Evolutionary conservation across 2,797 vertebrate species (phyloP).

Genomic region (Mallotus villosus): DNA sequence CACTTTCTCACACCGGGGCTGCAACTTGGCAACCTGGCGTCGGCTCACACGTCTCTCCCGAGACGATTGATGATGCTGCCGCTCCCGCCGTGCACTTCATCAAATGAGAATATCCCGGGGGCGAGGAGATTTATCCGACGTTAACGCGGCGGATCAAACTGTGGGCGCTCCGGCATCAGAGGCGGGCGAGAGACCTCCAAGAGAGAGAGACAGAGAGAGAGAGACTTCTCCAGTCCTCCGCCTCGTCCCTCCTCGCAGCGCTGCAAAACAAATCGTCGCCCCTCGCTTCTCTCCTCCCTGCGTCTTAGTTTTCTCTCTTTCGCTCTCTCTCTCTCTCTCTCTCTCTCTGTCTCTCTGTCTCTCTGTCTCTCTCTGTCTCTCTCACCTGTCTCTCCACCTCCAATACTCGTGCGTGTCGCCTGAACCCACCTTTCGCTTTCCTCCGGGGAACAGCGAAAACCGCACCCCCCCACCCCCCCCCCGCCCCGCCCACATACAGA

Average conservation of each 20-base stretch:
- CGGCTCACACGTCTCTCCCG: conserved; percentile 10
- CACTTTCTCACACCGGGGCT: conserved; percentile 38
- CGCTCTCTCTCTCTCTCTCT: not conserved
- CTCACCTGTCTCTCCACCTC: not conserved
- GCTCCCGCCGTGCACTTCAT: conserved; percentile 7
- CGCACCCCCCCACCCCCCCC: too few species aligned
- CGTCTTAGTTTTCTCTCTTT: not conserved
- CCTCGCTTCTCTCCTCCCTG: not conserved
- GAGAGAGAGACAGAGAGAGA: too few species aligned
- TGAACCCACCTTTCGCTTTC: too few species aligned
- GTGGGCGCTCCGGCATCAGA: not conserved
- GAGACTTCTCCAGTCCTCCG: conserved; percentile 19
- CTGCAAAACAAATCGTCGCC: conserved; percentile 20
- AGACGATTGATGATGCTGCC: conserved; percentile 19
- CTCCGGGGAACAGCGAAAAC: too few species aligned
- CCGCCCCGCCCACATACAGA: too few species aligned
- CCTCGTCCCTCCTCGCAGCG: conserved; percentile 21
- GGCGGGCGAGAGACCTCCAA: not conserved
- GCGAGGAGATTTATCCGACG: not conserved
- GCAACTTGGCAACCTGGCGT: conserved; percentile 17
- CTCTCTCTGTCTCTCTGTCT: not conserved
- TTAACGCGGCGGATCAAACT: not conserved
- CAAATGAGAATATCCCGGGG: conserved; percentile 18
- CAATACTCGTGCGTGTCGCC: not conserved
- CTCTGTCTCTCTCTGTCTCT: too few species aligned